A percentile compares a stretch with the other conserved stretches of the same genome.
These are phyloP conservation scores for Catocala fraxini DNA, from an alignment of 2,888 invertebrate genomes.

Conservation along the genomic window DNA sequence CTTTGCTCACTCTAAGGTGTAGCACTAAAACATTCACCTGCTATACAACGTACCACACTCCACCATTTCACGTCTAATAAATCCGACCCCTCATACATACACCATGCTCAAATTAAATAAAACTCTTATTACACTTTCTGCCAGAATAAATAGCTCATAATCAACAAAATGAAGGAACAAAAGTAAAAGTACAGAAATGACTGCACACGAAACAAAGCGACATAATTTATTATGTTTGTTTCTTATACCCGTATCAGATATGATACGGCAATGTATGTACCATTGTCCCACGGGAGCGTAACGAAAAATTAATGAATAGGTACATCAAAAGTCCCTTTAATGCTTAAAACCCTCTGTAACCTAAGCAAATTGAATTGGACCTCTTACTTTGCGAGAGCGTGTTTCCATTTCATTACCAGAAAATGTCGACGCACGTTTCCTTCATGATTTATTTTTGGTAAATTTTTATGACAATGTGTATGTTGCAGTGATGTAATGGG, in stretches of 20 bases:
- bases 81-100: too few relatives aligned
- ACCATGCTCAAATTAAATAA: too few relatives aligned
- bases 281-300: conserved; percentile 35
- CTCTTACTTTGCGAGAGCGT: conserved; percentile 32
- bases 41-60: too few relatives aligned
- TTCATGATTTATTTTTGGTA: conserved; percentile 24
- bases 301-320: conserved; percentile 58
- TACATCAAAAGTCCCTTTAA: conserved; percentile 50
- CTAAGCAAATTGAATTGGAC: conserved; percentile 59
- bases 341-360: conserved; percentile 50
- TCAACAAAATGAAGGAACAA: conserved; percentile 25
- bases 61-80: too few relatives aligned
- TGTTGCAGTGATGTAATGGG: conserved; percentile 11
- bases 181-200: background rate
- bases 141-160: conserved; percentile 15
- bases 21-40: too few relatives aligned
- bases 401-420: conserved; percentile 27
- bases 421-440: conserved; percentile 32
- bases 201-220: background rate
- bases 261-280: conserved; percentile 1
- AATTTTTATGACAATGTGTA: conserved; percentile 20
- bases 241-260: background rate
- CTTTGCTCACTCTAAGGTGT: too few relatives aligned
- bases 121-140: too few relatives aligned
- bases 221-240: conserved; percentile 2